Evolutionary conservation across 1,140 invertebrate species (phyloP).

Genomic region (Bemisia tabaci): DNA sequence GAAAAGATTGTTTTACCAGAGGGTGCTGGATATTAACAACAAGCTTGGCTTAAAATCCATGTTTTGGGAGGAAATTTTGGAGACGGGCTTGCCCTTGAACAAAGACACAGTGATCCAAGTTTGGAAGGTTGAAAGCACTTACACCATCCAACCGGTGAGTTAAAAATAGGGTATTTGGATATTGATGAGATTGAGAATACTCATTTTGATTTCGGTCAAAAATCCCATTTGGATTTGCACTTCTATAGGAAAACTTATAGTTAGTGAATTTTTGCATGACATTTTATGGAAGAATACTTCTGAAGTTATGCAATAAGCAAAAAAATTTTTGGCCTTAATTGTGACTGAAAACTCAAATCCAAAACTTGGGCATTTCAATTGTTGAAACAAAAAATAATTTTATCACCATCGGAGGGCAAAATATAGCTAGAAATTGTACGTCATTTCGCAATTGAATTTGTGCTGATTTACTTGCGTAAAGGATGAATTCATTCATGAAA

Average conservation of each 20-base stretch:
- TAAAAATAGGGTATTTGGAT: neutral
- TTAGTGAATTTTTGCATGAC: no score
- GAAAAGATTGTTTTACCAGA: slow-evolving; percentile 53
- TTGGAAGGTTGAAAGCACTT: slow-evolving; percentile 38
- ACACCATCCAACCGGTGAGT: neutral
- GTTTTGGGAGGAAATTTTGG: slow-evolving; percentile 88
- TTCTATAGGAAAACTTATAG: no score
- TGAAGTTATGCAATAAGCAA: no score
- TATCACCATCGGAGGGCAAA: no score
- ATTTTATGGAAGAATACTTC: no score
- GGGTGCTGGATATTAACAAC: slow-evolving; percentile 38
- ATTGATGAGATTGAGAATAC: neutral
- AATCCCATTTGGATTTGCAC: neutral
- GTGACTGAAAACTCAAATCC: no score
- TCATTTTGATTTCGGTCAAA: neutral
- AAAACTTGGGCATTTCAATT: no score
- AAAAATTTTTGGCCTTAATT: neutral
- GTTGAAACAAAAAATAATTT: no score
- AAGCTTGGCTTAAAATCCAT: slow-evolving; percentile 41
- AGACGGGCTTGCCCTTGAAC: slow-evolving; percentile 52
- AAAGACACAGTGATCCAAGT: slow-evolving; percentile 54
- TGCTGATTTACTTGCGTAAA: no score
- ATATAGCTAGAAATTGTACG: no score
- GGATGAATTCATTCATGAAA: no score
- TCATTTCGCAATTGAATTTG: no score